Percentiles rank a stretch among this genome's conserved stretches.
phyloP scores from a whole-genome alignment of 2,113 vertebrate species.

The Microcebus jonahi region DNA sequence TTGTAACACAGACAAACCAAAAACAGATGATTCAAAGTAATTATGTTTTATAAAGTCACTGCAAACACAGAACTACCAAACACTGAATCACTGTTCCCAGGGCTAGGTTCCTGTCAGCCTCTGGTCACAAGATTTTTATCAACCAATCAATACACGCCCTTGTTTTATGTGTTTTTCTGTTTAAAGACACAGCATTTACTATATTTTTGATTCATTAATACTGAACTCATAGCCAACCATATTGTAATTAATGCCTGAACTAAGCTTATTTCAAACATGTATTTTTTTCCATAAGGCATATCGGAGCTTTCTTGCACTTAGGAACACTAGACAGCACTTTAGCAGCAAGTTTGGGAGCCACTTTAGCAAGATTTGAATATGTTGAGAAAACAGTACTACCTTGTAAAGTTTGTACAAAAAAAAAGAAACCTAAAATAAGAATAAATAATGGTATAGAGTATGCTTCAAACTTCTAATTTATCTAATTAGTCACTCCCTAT shows the following conservation, averaged over 20 bases:
- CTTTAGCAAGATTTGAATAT: background rate
- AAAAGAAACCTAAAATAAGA: background rate
- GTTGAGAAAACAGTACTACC: background rate
- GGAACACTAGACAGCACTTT: background rate
- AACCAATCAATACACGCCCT: background rate
- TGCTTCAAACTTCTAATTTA: background rate
- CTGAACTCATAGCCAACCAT: background rate
- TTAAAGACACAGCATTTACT: conserved; percentile 4
- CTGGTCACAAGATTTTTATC: conserved; percentile 3
- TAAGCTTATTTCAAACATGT: background rate
- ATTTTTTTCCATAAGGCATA: background rate
- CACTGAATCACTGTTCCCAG: background rate
- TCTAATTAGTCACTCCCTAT: background rate
- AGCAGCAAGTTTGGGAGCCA: background rate
- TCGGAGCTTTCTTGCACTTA: background rate
- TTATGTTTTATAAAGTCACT: background rate
- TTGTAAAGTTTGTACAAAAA: background rate
- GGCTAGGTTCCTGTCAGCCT: background rate
- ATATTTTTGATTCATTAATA: background rate
- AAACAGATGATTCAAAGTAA: background rate
- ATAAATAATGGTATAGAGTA: background rate
- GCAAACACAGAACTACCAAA: background rate
- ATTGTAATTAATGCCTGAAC: background rate
- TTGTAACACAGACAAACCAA: background rate
- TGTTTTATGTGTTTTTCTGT: background rate